Evolutionary conservation across 2,888 invertebrate genomes (phyloP), one percentile per base, ranked within the genome.

Genomic region (Campoletis raptor): DNA sequence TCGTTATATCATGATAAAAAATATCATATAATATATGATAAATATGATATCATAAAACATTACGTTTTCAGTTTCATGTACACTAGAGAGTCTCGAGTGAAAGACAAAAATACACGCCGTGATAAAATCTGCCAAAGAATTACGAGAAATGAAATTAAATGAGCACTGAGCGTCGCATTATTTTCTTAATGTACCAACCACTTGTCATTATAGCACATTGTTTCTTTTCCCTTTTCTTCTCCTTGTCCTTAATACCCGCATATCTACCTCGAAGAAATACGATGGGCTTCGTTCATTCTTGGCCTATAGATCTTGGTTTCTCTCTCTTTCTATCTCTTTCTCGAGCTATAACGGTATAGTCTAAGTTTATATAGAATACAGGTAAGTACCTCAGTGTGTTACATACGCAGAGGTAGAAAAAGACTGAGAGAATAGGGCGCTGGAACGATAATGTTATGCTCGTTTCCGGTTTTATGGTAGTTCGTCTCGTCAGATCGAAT

Each of bases 271-370:
- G 61, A 45, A 52, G 61, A 37, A 57, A 67, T 52, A 64, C 64
- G 78, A 78, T 52, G 72, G 72, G 72, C 66, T 78, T 78, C 81
- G 77, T 81, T 85, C 73, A 85, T 81, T 85, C 73, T 82, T 74
- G 79, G 78, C 72, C 64, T 76, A 37, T 61, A 78, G 78, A 48
- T 74, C 78, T 78, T 74, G 78, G 54, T 18, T 79, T 74, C 52
- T 74, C 37, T 79, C 66, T 72, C 81, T 81, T 72, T 78, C 72
- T 12, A 78, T 74, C 69, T 79, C 74, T 72, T 52, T 57, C 42
- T 40, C 66, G 73, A 52, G 81, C n/a, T 81, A 64, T 80, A 85
- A 85, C 85, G 85, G 84, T 84, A 80, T 84, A 69, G 66, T 69
- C 42, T 21, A 24, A 57, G 74, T 85, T 64, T 72, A 69, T 66